Evolutionary conservation across 2,797 vertebrate genomes (phyloP), one percentile per base, ranked within the genome.

Genomic region (Macropus fuliginosus): DNA sequence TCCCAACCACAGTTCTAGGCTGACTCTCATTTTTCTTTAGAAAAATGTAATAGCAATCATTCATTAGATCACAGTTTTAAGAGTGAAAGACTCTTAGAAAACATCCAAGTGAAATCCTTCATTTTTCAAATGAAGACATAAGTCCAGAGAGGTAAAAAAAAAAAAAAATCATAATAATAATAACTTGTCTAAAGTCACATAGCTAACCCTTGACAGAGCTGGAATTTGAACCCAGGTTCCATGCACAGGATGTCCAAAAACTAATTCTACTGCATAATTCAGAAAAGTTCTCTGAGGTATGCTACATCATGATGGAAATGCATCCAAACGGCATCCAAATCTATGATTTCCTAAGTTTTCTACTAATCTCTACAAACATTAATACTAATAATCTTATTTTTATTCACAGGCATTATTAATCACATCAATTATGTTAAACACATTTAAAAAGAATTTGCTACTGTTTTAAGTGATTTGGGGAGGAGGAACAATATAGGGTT

Each of bases 381-480:
- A 91, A 93, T 0, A 89, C 5, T 21, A 92, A 93, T 87, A 96
- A 92, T 93, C 59, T n/a, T 59, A 28, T 34, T 94, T 56, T 91
- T 40, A 62, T 50, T 81, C 96, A 34, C 54, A 27, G 40, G 62
- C 92, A 27, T 46, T 57, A 50, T 59, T 87, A 81, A 6, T 91
- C 90, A 90, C 52, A 10, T 46, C 54, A 94, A 55, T 55, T 81
- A 81, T 46, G 10, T 0, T 46, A 46, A 81, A 74, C 10, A 46
- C 2, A 27, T 81, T 81, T 81, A 46, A 27, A 81, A 81, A 9
- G 40, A 81, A 46, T 24, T 81, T 46, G 21, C 40, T 81, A 81
- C 74, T 46, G 9, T 46, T 81, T 81, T 81, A 81, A 81, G 21
- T 46, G 18, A 40, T 56, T 2, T 90, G 56, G 2, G 11, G 4